These are phyloP conservation scores for Spodoptera exigua DNA, from an alignment of 2,888 invertebrate genomes.

Conservation along the genomic window DNA sequence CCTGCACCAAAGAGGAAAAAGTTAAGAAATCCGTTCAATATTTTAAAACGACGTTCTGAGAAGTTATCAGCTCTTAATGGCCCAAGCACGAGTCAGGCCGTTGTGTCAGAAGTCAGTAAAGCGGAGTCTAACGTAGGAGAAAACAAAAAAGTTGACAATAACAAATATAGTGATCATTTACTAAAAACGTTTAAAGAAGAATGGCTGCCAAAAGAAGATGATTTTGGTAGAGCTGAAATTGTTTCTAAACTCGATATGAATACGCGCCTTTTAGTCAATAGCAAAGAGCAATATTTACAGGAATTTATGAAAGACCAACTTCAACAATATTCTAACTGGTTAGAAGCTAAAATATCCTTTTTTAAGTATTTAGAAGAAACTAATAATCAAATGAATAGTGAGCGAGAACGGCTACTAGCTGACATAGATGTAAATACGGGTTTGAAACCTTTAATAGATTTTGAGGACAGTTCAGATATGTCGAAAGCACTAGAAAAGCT, in stretches of 20 bases:
- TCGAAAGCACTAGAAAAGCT: slow-evolving; percentile 73
- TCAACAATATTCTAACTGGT: slow-evolving; percentile 71
- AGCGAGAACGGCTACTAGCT: slow-evolving; percentile 36
- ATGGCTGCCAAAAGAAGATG: slow-evolving; percentile 75
- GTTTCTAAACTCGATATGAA: slow-evolving; percentile 56
- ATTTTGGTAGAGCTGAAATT: slow-evolving; percentile 79
- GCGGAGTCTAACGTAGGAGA: neutral
- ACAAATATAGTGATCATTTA: slow-evolving; percentile 55
- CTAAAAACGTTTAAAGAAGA: slow-evolving; percentile 62
- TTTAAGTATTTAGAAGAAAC: slow-evolving; percentile 70
- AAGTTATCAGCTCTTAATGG: slow-evolving; percentile 31
- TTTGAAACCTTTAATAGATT: slow-evolving; percentile 68
- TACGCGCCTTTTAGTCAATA: slow-evolving; percentile 59
- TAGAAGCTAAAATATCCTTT: slow-evolving; percentile 76
- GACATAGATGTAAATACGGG: slow-evolving; percentile 50
- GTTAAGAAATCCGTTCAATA: slow-evolving; percentile 79
- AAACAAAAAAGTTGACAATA: slow-evolving; percentile 10
- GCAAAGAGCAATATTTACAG: slow-evolving; percentile 70
- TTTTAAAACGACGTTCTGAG: slow-evolving; percentile 73
- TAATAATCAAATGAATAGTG: slow-evolving; percentile 62
- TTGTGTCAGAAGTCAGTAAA: slow-evolving; percentile 8
- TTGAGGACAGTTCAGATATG: slow-evolving; percentile 74
- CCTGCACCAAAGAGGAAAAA: slow-evolving; percentile 63
- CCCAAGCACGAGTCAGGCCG: slow-evolving; percentile 44
- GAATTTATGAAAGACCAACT: slow-evolving; percentile 70